Evolutionary conservation across 2,888 invertebrate species (phyloP).

Genomic region (Eilema caniola): DNA sequence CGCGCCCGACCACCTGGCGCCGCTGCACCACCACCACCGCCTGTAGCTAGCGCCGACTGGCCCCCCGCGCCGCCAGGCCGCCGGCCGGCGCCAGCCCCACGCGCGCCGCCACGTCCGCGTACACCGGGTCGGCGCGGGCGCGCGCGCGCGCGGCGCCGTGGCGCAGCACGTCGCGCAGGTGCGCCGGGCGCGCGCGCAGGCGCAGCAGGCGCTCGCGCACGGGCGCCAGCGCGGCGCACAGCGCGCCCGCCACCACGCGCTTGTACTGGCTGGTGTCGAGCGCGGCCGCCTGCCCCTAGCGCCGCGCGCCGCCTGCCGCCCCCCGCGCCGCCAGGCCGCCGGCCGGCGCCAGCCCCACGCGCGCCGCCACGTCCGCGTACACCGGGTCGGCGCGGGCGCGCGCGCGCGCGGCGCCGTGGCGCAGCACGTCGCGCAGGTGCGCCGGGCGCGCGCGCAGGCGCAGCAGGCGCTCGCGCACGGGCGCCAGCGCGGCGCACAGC

Average conservation of each 20-base stretch:
- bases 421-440: slow-evolving; percentile 70
- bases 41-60: slow-evolving; percentile 51
- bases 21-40: slow-evolving; percentile 72
- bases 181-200: slow-evolving; percentile 87
- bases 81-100: slow-evolving; percentile 31
- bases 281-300: slow-evolving; percentile 88
- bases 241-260: slow-evolving; percentile 64
- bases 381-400: slow-evolving; percentile 87
- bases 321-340: slow-evolving; percentile 88
- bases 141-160: slow-evolving; percentile 89
- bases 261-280: slow-evolving; percentile 92
- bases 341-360: slow-evolving; percentile 80
- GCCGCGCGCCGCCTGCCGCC: slow-evolving; percentile 87
- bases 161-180: slow-evolving; percentile 64
- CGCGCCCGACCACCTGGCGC: slow-evolving; percentile 34
- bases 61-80: not conserved
- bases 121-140: slow-evolving; percentile 88
- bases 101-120: slow-evolving; percentile 87
- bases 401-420: slow-evolving; percentile 88
- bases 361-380: slow-evolving; percentile 88
- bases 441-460: slow-evolving; percentile 85
- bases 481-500: slow-evolving; percentile 52
- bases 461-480: slow-evolving; percentile 60
- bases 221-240: slow-evolving; percentile 53
- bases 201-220: slow-evolving; percentile 59